Evolutionary conservation across 2,113 vertebrate species (phyloP).

Genomic region (Lamprologus callipterus): DNA sequence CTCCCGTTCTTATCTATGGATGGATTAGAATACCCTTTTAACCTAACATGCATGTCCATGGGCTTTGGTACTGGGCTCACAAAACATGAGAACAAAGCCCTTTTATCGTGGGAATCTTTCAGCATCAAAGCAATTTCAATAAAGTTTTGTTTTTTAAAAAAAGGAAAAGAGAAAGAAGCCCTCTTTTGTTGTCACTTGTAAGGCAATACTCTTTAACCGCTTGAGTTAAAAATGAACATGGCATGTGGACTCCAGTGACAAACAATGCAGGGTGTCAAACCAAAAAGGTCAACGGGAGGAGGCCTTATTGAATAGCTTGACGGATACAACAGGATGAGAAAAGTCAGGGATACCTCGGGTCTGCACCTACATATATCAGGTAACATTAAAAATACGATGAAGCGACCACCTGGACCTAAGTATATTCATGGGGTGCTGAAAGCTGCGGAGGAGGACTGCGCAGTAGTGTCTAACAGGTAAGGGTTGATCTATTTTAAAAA

Average conservation of each 20-base stretch:
- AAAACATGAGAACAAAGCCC: background rate
- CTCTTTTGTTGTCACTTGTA: background rate
- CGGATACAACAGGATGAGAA: background rate
- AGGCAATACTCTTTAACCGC: conserved; percentile 4
- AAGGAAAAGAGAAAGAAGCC: background rate
- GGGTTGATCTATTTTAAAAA: background rate
- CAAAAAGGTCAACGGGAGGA: background rate
- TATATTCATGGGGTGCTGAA: background rate
- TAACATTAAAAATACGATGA: conserved; percentile 11
- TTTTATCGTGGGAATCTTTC: background rate
- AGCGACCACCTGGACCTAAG: background rate
- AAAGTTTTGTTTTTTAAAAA: fast-evolving
- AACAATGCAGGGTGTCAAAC: background rate
- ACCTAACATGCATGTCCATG: background rate
- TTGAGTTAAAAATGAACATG: background rate
- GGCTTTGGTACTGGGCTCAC: background rate
- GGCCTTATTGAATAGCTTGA: background rate
- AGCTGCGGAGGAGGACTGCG: background rate
- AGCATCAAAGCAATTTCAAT: background rate
- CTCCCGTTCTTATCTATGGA: background rate
- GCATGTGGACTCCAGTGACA: background rate
- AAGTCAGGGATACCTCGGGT: background rate
- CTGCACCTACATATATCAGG: background rate
- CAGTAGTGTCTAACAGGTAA: background rate
- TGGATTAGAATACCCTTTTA: background rate